A percentile compares a stretch with the other conserved stretches of the same genome.
Evolutionary conservation across 2,888 invertebrate genomes (phyloP).

Genomic region (Brachypalpus laphriformis): DNA sequence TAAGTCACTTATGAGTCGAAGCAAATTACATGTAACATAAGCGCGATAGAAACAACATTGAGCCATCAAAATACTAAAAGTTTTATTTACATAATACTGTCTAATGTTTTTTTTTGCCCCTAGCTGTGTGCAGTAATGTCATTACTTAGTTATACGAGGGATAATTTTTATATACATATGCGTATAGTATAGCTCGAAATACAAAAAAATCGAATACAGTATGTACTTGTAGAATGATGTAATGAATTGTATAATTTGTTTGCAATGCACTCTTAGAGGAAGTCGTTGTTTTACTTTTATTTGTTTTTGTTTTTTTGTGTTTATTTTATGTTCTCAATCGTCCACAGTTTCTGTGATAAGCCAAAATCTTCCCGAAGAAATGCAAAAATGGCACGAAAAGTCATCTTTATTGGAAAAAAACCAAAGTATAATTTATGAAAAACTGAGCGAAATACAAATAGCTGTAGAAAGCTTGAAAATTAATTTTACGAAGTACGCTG

Average conservation of each 20-base stretch:
- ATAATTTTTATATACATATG: too few relatives aligned
- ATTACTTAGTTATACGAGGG: too few relatives aligned
- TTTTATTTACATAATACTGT: too few relatives aligned
- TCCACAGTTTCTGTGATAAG: constrained; percentile 87
- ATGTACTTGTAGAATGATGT: too few relatives aligned
- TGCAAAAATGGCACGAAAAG: constrained; percentile 89
- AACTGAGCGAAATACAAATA: constrained; percentile 85
- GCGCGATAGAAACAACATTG: too few relatives aligned
- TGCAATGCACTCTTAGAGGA: background rate
- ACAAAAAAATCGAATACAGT: too few relatives aligned
- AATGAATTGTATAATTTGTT: background rate
- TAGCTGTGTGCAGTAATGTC: too few relatives aligned
- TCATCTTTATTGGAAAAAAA: constrained; percentile 87
- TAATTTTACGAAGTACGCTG: constrained; percentile 81
- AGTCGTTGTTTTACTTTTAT: constrained; percentile 8
- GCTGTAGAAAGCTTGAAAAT: constrained; percentile 84
- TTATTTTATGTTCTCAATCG: constrained; percentile 19
- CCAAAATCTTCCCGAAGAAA: constrained; percentile 87
- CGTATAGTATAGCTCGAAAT: too few relatives aligned
- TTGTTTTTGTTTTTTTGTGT: constrained; percentile 25
- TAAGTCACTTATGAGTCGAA: too few relatives aligned
- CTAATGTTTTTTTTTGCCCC: too few relatives aligned
- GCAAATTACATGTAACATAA: too few relatives aligned
- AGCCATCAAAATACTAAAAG: too few relatives aligned
- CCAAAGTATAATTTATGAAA: constrained; percentile 85